A percentile compares a stretch with the other conserved stretches of the same genome.
These are phyloP conservation scores for Hylaea fasciaria DNA, from an alignment of 2,888 invertebrate genomes.

Conservation along the genomic window DNA sequence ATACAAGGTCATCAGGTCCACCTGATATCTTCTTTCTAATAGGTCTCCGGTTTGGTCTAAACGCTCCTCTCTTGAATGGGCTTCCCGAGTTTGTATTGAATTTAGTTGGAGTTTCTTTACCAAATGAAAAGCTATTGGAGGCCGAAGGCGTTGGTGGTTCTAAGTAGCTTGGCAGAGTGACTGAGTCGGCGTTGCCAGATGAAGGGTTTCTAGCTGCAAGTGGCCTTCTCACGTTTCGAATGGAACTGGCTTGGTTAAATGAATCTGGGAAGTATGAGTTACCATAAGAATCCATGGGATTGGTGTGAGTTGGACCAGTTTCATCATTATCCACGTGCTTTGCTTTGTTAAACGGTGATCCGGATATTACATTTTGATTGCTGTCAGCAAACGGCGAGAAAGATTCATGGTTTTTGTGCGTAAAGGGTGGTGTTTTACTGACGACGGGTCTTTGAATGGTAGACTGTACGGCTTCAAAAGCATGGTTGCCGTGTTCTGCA, in stretches of 20 bases:
- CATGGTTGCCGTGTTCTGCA: constrained; percentile 75
- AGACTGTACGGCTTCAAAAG: constrained; percentile 77
- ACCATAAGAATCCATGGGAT: constrained; percentile 74
- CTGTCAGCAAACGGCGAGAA: constrained; percentile 66
- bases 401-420: constrained; percentile 66
- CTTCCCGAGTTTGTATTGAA: constrained; percentile 62
- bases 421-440: constrained; percentile 67
- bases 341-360: constrained; percentile 63
- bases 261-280: constrained; percentile 77
- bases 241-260: constrained; percentile 73
- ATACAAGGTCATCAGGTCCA: constrained; percentile 71
- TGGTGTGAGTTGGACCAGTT: constrained; percentile 46
- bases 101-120: constrained; percentile 67
- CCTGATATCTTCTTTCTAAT: constrained; percentile 76
- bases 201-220: constrained; percentile 57
- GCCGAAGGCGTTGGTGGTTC: constrained; percentile 79
- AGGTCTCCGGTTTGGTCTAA: constrained; percentile 72
- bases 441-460: constrained; percentile 65
- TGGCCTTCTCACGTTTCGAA: constrained; percentile 73
- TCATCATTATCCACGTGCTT: constrained; percentile 66
- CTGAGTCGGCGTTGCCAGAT: constrained; percentile 59
- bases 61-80: constrained; percentile 71
- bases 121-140: constrained; percentile 65
- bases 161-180: constrained; percentile 76
- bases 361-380: constrained; percentile 71